A percentile compares a stretch with the other conserved stretches of the same genome.
phyloP scores from a whole-genome alignment of 1,140 invertebrate species.

The Micrasema minimum region DNA sequence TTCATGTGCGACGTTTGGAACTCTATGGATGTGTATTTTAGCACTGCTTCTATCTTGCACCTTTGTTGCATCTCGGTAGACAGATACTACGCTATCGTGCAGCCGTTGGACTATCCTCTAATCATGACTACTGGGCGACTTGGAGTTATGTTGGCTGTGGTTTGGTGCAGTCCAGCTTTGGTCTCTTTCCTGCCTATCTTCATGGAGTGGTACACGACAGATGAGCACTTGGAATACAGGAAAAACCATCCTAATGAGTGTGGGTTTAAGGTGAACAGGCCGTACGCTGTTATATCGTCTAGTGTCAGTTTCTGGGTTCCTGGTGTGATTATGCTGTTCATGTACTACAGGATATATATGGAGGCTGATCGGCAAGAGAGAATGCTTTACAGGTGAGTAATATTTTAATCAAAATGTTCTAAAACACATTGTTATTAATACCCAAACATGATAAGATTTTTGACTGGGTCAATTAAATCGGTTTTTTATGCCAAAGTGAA shows the following conservation, averaged over 20 bases:
- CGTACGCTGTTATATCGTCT: conserved; percentile 91
- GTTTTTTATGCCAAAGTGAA: too few species aligned
- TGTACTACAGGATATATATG: conserved; percentile 92
- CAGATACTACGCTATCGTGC: conserved; percentile 90
- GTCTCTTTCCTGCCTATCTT: conserved; percentile 97
- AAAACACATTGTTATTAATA: too few species aligned
- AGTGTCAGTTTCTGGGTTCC: conserved; percentile 96
- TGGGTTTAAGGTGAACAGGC: conserved; percentile 88
- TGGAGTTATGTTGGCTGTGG: conserved; percentile 81
- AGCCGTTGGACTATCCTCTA: conserved; percentile 87
- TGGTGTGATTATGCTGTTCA: conserved; percentile 92
- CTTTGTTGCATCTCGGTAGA: conserved; percentile 91
- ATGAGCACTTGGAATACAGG: conserved; percentile 79
- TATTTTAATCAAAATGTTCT: too few species aligned
- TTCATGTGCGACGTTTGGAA: conserved; percentile 97
- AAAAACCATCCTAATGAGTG: conserved; percentile 81
- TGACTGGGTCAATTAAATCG: too few species aligned
- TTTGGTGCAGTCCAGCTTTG: conserved; percentile 92
- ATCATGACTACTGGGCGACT: conserved; percentile 86
- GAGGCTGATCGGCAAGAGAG: conserved; percentile 93
- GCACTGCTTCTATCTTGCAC: conserved; percentile 91
- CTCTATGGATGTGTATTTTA: conserved; percentile 94
- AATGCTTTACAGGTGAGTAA: conserved; percentile 83
- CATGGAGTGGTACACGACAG: conserved; percentile 90
- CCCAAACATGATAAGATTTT: too few species aligned